Percentiles rank a stretch among this genome's conserved stretches.
Conservation (phyloP, 2,888 invertebrate genomes). For the Agrotis clavis region DNA sequence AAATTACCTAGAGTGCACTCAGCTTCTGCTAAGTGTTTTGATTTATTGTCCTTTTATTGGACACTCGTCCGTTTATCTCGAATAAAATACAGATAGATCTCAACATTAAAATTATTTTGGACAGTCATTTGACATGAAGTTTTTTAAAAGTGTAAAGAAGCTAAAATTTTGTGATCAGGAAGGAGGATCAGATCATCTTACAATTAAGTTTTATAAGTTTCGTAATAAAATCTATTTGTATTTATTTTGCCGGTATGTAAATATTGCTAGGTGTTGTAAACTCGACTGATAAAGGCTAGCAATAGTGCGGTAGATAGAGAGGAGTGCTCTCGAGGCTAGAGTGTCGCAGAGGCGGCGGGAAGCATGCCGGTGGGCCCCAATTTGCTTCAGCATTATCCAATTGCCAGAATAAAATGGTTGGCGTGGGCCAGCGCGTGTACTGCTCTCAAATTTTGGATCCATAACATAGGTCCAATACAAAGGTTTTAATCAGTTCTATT, state of each 20-base stretch:
- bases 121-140: background rate
- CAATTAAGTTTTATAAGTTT: too few relatives aligned
- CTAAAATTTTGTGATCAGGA: too few relatives aligned
- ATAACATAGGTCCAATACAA: conserved; percentile 32
- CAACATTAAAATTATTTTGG: conserved; percentile 9
- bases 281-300: conserved; percentile 83
- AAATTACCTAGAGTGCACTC: conserved; percentile 86
- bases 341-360: conserved; percentile 79
- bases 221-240: too few relatives aligned
- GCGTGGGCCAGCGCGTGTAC: conserved; percentile 90
- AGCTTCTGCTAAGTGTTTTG: conserved; percentile 84
- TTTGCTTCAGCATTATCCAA: conserved; percentile 88
- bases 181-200: too few relatives aligned
- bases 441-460: conserved; percentile 77
- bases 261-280: conserved; percentile 37
- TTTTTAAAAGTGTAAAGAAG: background rate
- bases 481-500: background rate
- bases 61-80: conserved; percentile 76
- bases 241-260: background rate
- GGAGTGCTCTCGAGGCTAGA: conserved; percentile 87
- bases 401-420: conserved; percentile 88
- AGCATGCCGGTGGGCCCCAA: conserved; percentile 88
- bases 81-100: conserved; percentile 61
- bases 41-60: conserved; percentile 89
- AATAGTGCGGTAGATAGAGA: conserved; percentile 72